phyloP scores from a whole-genome alignment of 1,140 invertebrate genomes.

The Branchinecta lindahli region DNA sequence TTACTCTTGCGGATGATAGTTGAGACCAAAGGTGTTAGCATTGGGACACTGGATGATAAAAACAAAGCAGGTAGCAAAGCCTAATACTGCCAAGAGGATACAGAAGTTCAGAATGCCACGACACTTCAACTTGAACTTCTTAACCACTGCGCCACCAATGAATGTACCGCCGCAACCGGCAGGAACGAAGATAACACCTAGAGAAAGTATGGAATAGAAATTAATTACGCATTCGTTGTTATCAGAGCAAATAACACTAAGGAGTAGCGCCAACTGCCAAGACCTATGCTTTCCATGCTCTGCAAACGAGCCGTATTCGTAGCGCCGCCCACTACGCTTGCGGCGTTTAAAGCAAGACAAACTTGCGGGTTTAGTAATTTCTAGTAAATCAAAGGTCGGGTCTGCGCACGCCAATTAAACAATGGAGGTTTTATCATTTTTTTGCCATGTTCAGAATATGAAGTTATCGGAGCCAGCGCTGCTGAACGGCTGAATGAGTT shows the following conservation, averaged over 20 bases:
- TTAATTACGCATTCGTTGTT: not conserved
- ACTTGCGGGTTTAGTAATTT: too few relatives aligned
- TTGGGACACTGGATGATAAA: slow-evolving; percentile 60
- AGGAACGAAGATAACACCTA: slow-evolving; percentile 51
- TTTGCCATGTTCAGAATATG: too few relatives aligned
- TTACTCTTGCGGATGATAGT: slow-evolving; percentile 22
- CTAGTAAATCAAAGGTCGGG: too few relatives aligned
- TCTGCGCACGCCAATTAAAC: too few relatives aligned
- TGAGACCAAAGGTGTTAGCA: slow-evolving; percentile 53
- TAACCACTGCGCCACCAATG: slow-evolving; percentile 59
- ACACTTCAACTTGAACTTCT: slow-evolving; percentile 50
- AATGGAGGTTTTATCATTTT: too few relatives aligned
- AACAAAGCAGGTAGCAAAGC: slow-evolving; percentile 42
- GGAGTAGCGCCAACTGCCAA: too few relatives aligned
- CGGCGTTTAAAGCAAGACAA: too few relatives aligned
- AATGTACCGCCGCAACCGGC: slow-evolving; percentile 61
- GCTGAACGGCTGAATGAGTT: too few relatives aligned
- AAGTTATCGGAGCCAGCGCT: too few relatives aligned
- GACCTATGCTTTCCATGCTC: too few relatives aligned
- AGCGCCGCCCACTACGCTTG: too few relatives aligned
- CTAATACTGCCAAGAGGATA: slow-evolving; percentile 41
- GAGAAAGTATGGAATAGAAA: not conserved
- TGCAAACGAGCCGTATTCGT: too few relatives aligned
- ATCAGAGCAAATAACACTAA: not conserved
- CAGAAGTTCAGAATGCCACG: slow-evolving; percentile 60